Evolutionary conservation across 2,888 invertebrate genomes (phyloP).

Genomic region (Eulithis testata): DNA sequence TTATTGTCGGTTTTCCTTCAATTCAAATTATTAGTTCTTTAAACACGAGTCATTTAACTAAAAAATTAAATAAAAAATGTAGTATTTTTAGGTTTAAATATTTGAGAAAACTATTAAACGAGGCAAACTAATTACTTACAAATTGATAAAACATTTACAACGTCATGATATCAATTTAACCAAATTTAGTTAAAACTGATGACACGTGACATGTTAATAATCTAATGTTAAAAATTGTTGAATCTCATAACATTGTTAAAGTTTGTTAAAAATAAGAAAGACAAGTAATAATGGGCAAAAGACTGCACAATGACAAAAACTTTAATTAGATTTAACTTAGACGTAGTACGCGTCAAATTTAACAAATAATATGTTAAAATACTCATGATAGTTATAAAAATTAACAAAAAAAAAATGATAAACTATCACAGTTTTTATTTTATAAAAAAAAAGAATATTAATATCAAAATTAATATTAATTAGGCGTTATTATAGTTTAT

Average conservation of each 20-base stretch:
- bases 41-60: no score
- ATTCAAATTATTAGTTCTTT: no score
- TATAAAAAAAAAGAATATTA: neutral
- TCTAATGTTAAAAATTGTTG: slow-evolving; percentile 1
- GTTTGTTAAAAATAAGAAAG: slow-evolving; percentile 47
- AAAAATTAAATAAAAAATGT: no score
- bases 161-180: no score
- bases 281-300: slow-evolving; percentile 64
- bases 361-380: slow-evolving; percentile 2
- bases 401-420: neutral
- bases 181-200: no score
- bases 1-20: no score
- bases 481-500: no score
- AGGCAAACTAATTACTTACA: no score
- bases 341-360: slow-evolving; percentile 26
- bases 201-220: neutral
- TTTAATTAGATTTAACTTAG: slow-evolving; percentile 30
- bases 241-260: slow-evolving; percentile 5
- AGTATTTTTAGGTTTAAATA: no score
- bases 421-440: neutral
- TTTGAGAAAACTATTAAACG: no score
- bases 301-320: slow-evolving; percentile 64
- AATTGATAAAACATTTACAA: no score
- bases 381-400: neutral
- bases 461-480: neutral